Evolutionary conservation across 2,113 vertebrate genomes (phyloP).

Genomic region (Regulus satrapa): DNA sequence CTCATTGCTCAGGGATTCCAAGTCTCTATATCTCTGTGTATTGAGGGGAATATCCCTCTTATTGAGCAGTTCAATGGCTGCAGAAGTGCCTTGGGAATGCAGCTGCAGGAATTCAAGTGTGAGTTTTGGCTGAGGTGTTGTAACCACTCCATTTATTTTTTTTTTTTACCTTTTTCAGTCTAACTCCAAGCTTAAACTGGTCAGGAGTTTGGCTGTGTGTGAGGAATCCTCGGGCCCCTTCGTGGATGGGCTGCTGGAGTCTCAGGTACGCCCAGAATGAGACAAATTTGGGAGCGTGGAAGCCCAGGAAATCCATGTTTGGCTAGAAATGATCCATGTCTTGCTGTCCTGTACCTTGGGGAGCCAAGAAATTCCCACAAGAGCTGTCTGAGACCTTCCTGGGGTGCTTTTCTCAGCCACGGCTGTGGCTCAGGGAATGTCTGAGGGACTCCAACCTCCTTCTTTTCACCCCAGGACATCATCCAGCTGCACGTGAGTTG

Average conservation of each 20-base stretch:
- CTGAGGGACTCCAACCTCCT: background rate
- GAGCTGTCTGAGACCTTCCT: background rate
- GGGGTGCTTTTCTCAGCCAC: background rate
- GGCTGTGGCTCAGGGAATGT: background rate
- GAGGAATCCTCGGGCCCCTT: conserved; percentile 92
- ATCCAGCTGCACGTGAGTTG: conserved; percentile 97
- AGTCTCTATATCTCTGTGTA: background rate
- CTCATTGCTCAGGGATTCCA: background rate
- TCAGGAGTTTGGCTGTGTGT: conserved; percentile 95
- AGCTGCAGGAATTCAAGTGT: background rate
- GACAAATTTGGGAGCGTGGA: too few relatives aligned
- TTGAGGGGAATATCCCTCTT: background rate
- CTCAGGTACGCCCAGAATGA: conserved; percentile 73
- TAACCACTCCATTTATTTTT: background rate
- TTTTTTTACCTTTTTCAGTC: conserved; percentile 75
- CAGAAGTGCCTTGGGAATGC: background rate
- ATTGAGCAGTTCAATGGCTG: background rate
- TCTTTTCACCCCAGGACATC: conserved; percentile 80
- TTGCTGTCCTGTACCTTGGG: background rate
- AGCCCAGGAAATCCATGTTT: background rate
- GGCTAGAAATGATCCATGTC: background rate
- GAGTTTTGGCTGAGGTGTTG: background rate
- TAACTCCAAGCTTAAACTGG: conserved; percentile 96
- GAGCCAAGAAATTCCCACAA: background rate
- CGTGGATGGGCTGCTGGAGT: conserved; percentile 85